Conservation (phyloP, 2,888 invertebrate genomes). For the Phortica magna region DNA sequence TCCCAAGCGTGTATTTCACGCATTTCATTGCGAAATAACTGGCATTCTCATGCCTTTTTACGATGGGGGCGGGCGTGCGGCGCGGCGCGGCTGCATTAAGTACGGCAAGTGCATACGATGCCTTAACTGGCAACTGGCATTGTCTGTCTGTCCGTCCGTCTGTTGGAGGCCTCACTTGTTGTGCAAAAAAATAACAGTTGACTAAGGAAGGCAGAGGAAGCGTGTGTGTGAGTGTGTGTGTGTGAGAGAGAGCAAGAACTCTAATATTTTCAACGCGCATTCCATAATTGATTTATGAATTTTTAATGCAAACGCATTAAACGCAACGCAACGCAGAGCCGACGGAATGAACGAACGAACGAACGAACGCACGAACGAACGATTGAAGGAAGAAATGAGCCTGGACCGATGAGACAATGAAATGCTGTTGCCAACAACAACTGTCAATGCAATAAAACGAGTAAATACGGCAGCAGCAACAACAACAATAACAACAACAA, state of each 20-base stretch:
- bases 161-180: constrained; percentile 43
- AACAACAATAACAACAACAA: constrained; percentile 32
- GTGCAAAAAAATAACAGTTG: constrained; percentile 35
- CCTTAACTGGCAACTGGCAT: constrained; percentile 35
- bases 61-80: neutral
- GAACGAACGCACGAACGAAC: neutral
- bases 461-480: constrained; percentile 41
- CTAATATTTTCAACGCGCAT: constrained; percentile 74
- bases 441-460: constrained; percentile 37
- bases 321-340: constrained; percentile 3
- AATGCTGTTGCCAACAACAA: constrained; percentile 5
- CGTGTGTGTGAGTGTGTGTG: no score
- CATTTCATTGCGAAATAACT: constrained; percentile 72
- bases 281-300: constrained; percentile 78
- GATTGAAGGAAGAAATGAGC: neutral
- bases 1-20: constrained; percentile 71
- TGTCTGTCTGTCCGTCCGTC: neutral
- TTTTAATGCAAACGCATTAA: constrained; percentile 74
- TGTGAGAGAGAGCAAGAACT: constrained; percentile 31
- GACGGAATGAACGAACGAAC: constrained; percentile 13
- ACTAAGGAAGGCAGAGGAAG: no score
- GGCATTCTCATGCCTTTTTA: constrained; percentile 57
- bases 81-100: constrained; percentile 11
- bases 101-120: constrained; percentile 21
- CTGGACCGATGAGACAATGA: neutral